A percentile compares a stretch with the other conserved stretches of the same genome.
phyloP scores from a whole-genome alignment of 2,888 invertebrate species.

The Philereme transversata region DNA sequence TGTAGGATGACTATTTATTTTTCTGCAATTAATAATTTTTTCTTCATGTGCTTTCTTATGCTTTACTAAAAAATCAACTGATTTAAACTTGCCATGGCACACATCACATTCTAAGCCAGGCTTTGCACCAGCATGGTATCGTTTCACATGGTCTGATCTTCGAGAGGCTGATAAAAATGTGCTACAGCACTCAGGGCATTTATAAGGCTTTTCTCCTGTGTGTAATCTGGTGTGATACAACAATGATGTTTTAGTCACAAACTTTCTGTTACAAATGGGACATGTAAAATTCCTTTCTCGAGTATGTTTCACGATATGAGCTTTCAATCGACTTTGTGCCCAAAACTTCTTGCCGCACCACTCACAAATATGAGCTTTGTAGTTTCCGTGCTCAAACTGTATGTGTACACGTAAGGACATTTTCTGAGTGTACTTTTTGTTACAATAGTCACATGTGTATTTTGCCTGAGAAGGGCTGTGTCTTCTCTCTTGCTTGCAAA shows the following conservation, averaged over 20 bases:
- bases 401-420: slow-evolving; percentile 70
- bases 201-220: slow-evolving; percentile 71
- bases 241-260: slow-evolving; percentile 69
- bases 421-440: slow-evolving; percentile 71
- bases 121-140: slow-evolving; percentile 53
- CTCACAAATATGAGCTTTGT: slow-evolving; percentile 66
- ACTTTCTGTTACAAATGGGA: slow-evolving; percentile 59
- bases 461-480: slow-evolving; percentile 55
- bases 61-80: slow-evolving; percentile 51
- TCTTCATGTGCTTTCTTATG: slow-evolving; percentile 48
- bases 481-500: slow-evolving; percentile 53
- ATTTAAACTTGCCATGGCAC: slow-evolving; percentile 60
- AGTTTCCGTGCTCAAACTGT: slow-evolving; percentile 70
- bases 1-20: neutral
- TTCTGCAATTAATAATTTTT: neutral
- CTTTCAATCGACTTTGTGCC: slow-evolving; percentile 67
- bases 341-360: slow-evolving; percentile 73
- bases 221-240: slow-evolving; percentile 72
- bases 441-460: slow-evolving; percentile 69
- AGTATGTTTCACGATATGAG: slow-evolving; percentile 71
- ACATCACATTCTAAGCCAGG: slow-evolving; percentile 53
- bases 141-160: slow-evolving; percentile 61
- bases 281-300: slow-evolving; percentile 67
- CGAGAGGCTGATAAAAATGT: slow-evolving; percentile 67
- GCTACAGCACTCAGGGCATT: slow-evolving; percentile 60